phyloP scores from a whole-genome alignment of 2,797 vertebrate genomes.

The Pseudochirops corinnae region DNA sequence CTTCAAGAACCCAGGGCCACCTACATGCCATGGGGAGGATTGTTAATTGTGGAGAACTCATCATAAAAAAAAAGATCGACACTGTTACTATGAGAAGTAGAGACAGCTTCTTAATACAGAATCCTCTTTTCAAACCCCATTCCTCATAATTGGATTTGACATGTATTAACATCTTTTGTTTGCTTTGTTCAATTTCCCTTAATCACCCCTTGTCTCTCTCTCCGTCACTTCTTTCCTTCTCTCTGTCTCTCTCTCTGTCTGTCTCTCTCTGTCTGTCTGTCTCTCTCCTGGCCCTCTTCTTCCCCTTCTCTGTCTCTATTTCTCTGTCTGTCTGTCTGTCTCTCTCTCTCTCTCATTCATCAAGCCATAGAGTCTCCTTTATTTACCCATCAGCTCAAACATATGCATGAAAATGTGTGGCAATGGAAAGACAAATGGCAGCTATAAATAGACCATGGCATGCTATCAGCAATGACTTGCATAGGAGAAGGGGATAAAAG shows the following conservation, averaged over 20 bases:
- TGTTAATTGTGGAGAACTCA: neutral
- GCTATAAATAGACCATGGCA: neutral
- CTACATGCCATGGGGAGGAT: neutral
- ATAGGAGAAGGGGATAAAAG: neutral
- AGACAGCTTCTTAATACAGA: neutral
- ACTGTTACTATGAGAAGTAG: neutral
- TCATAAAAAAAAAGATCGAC: neutral
- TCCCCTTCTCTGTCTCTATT: too few relatives aligned
- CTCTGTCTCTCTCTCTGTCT: too few relatives aligned
- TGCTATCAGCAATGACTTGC: neutral
- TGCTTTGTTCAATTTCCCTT: neutral
- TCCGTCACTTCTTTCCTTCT: too few relatives aligned
- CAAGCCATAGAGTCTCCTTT: neutral
- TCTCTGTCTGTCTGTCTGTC: too few relatives aligned
- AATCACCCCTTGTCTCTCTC: neutral
- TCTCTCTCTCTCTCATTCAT: neutral
- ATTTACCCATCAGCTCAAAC: neutral
- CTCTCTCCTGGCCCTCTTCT: too few relatives aligned
- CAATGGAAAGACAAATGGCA: neutral
- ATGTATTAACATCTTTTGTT: neutral
- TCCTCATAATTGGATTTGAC: neutral
- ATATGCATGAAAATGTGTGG: neutral
- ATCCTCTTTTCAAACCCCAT: neutral
- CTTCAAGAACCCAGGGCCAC: neutral
- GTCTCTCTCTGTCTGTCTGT: too few relatives aligned